Conservation (phyloP, 2,797 vertebrate genomes). For the Cuniculus paca region DNA sequence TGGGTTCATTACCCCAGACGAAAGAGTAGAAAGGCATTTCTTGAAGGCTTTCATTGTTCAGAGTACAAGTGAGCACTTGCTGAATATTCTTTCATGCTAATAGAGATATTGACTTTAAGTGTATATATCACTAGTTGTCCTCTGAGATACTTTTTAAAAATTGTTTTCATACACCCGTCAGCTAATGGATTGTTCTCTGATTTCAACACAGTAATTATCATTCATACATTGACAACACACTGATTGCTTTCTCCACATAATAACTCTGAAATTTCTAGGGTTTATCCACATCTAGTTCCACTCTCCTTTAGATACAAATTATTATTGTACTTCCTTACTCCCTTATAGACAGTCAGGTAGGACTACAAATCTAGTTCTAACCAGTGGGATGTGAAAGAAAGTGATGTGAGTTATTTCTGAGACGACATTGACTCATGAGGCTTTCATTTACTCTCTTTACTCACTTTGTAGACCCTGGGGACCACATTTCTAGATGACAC, state of each 20-base stretch:
- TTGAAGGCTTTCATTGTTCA: constrained; percentile 13
- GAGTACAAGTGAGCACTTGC: not conserved
- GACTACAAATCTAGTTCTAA: not conserved
- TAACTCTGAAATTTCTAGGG: not conserved
- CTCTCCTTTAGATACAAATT: not conserved
- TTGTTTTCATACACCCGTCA: not conserved
- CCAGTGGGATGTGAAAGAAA: not conserved
- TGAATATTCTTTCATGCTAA: constrained; percentile 60
- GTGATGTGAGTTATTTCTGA: not conserved
- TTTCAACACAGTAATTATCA: constrained; percentile 24
- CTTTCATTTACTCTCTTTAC: not conserved
- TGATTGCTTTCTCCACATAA: not conserved
- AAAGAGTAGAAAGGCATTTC: not conserved
- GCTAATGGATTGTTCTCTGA: not conserved
- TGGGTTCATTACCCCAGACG: constrained; percentile 15
- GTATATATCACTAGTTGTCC: not conserved
- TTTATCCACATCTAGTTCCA: not conserved
- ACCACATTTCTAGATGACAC: not conserved
- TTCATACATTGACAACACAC: not conserved
- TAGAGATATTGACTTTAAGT: constrained; percentile 21
- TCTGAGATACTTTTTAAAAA: not conserved
- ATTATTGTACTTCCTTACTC: not conserved
- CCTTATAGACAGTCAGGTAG: not conserved
- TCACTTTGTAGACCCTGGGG: accelerated
- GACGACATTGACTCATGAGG: not conserved